Evolutionary conservation across 1,140 invertebrate genomes (phyloP).

Genomic region (Brachionus asplanchnoidis): DNA sequence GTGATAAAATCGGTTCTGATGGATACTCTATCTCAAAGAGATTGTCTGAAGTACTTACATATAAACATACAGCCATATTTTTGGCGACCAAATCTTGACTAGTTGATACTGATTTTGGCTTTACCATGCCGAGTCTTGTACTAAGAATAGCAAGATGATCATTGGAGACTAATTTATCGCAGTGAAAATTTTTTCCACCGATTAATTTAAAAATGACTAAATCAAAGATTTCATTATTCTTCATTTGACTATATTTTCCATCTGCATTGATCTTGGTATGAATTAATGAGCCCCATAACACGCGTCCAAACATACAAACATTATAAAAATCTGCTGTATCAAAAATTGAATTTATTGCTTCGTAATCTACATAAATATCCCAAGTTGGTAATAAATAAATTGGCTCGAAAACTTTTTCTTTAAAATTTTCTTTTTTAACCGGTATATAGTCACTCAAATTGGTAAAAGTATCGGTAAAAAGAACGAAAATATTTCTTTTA

Average conservation of each 20-base stretch:
- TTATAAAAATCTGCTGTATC: background rate
- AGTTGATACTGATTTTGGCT: background rate
- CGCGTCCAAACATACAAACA: background rate
- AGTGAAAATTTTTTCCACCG: background rate
- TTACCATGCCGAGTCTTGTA: background rate
- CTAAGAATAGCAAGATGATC: background rate
- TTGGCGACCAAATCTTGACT: background rate
- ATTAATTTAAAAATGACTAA: background rate
- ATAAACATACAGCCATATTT: background rate
- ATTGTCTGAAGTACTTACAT: background rate
- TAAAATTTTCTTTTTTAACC: background rate
- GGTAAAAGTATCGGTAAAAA: background rate
- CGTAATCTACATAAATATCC: background rate
- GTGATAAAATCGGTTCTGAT: background rate
- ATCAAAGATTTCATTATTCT: background rate
- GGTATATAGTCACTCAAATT: background rate
- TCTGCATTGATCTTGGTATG: background rate
- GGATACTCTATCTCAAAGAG: constrained; percentile 19
- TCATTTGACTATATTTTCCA: background rate
- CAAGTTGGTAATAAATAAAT: background rate
- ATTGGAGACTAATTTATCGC: background rate
- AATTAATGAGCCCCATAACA: background rate
- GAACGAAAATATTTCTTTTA: background rate
- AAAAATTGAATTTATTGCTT: background rate
- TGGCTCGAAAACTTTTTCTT: background rate